Percentiles rank a stretch among this genome's conserved stretches.
Evolutionary conservation across 2,113 vertebrate species (phyloP).

Genomic region (Sceloporus tristichus): DNA sequence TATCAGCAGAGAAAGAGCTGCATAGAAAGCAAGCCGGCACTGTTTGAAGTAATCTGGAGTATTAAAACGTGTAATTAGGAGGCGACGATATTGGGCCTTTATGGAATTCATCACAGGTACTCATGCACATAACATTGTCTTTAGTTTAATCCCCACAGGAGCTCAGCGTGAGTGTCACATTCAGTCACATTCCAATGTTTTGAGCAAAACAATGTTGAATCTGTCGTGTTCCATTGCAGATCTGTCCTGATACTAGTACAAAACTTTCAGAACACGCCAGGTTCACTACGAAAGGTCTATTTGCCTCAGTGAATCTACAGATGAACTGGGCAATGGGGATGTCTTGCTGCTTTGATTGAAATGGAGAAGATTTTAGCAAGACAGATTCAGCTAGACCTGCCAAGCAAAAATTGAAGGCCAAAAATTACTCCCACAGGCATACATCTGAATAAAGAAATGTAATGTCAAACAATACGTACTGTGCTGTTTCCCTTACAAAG

Average conservation of each 20-base stretch:
- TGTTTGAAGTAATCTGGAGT: background rate
- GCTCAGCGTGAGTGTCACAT: conserved; percentile 3
- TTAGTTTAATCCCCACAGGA: conserved; percentile 18
- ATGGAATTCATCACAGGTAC: conserved; percentile 26
- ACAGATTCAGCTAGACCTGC: background rate
- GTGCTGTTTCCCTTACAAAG: too few relatives aligned
- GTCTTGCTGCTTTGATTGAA: background rate
- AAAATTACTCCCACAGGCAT: background rate
- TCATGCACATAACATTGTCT: background rate
- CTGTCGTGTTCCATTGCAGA: conserved; percentile 27
- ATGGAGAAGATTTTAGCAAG: background rate
- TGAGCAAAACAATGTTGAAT: conserved; percentile 14
- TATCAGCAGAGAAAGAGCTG: conserved; percentile 14
- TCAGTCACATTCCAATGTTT: conserved; percentile 2
- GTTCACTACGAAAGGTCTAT: background rate
- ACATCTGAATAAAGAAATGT: background rate
- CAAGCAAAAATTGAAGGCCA: background rate
- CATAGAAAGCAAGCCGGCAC: background rate
- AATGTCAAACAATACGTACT: background rate
- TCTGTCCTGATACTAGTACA: background rate
- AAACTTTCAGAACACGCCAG: background rate
- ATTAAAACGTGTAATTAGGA: conserved; percentile 16
- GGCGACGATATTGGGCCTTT: background rate
- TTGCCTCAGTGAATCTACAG: conserved; percentile 16
- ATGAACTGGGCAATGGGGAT: background rate